These are phyloP conservation scores for Mechanitis messenoides DNA, from an alignment of 2,888 invertebrate genomes.

Conservation along the genomic window DNA sequence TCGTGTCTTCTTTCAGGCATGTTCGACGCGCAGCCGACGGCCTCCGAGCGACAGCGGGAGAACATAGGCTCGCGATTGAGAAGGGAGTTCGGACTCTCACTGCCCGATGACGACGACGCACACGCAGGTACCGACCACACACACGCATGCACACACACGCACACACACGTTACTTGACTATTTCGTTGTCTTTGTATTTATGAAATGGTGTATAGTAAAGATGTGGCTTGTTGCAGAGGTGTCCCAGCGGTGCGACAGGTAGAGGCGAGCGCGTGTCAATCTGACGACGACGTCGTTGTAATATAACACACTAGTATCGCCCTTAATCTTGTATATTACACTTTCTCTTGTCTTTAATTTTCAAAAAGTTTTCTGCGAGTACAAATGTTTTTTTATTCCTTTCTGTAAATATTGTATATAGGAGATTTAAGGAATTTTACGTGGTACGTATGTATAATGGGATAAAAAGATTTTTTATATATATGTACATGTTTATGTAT, in stretches of 20 bases:
- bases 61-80: constrained; percentile 90
- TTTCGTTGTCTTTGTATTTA: background rate
- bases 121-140: constrained; percentile 37
- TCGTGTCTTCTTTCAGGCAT: constrained; percentile 69
- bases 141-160: background rate
- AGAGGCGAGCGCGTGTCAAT: constrained; percentile 54
- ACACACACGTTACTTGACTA: constrained; percentile 29
- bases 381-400: constrained; percentile 74
- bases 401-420: constrained; percentile 77
- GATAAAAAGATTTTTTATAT: constrained; percentile 58
- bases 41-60: constrained; percentile 90
- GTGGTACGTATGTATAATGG: constrained; percentile 60
- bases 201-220: constrained; percentile 30
- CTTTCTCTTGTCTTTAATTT: constrained; percentile 60
- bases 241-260: constrained; percentile 58
- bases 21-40: constrained; percentile 89
- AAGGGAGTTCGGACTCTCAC: constrained; percentile 86
- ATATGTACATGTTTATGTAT: constrained; percentile 71
- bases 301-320: constrained; percentile 33
- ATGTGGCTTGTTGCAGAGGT: constrained; percentile 33
- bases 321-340: constrained; percentile 56
- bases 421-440: constrained; percentile 56
- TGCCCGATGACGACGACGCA: constrained; percentile 81
- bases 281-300: constrained; percentile 49
- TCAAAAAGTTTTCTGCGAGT: constrained; percentile 74